Evolutionary conservation across 2,797 vertebrate species (phyloP), one percentile per base, ranked within the genome.

Genomic region (Anabacerthia variegaticeps): DNA sequence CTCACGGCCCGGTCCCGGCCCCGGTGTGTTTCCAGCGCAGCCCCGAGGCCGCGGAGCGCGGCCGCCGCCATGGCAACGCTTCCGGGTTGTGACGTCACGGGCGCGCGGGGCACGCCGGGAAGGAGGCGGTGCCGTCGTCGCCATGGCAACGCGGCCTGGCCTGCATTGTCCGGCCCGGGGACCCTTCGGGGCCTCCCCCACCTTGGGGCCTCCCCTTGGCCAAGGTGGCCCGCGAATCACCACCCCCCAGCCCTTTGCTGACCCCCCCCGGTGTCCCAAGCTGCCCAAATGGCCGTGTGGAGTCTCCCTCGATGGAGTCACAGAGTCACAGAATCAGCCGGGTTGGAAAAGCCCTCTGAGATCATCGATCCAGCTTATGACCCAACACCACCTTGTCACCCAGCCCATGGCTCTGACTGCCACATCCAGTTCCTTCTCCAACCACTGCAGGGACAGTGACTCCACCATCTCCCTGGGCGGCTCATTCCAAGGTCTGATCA

Each of bases 1-100:
- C n/a, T 36, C 41, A 43, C 41, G 41, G 41, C 43, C 43, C 43
- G 43, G 43, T 99, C 99, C 75, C 99, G 98, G 41, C 99, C 99
- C 92, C 99, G 98, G 97, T 99, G 98, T 0, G 98, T 98, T 96
- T 99, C 99, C 87, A 99, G 96, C 41, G 97, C 76, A 12, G 97
- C 96, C 11, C 98, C 98, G 49, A 99, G 83, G 24, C 96, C 92
- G 83, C 97, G 62, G 85, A 99, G 49, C 22, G 95, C 83, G 2
- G 39, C 59, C 51, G 79, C 83, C 96, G 98, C 98, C 98, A 99
- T 99, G 92, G 98, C 95, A 94, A 96, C 97, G 61, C 93, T 89
- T 82, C 94, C 95, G 43, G 61, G 58, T 4, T 21, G 2, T 4
- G 39, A 1, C 1, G 36, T 62, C 91, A 52, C 58, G 21, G 1